Base-by-base conservation (phyloP, 1,140 invertebrate species). In the Apis laboriosa region DNA sequence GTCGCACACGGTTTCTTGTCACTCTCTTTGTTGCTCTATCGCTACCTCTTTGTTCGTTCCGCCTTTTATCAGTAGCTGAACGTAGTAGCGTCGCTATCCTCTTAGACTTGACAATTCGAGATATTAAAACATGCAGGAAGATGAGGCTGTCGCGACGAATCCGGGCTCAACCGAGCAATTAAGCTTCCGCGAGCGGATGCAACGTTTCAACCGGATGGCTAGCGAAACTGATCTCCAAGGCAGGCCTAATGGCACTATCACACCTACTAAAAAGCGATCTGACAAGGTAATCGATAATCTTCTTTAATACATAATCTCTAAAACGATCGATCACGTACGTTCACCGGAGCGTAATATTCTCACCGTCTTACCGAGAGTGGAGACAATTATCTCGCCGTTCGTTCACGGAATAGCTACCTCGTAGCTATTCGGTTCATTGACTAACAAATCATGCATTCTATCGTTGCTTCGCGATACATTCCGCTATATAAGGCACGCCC, bases 151-250 rank as follows among this genome's bases (percentile, higher is more conserved):
- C 43, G 61, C 84, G 55, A 83, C 88, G 77, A 92, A 88, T 90
- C 89, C 87, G 71, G 87, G 86, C 81, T 92, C 93, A 51, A 91
- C 92, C 24, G 94, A 94, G 86, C 92, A 96, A 87, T 96, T 98
- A 83, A 98, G 97, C 86, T 98, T 99, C 8, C 98, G 97, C 92
- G 98, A 99, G 93, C 95, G 97, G 84, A 98, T 97, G 90, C 97
- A 98, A 94, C 98, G 98, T 92, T 98, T 99, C 92, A 98, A 99
- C 93, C 96, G 97, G 88, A 96, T 99, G 95, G 97, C 97, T 73
- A 98, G 97, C 11, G 94, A 94, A 72, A 94, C 93, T 51, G 93
- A 94, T 91, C 89, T 93, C 67, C 90, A 88, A 53, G 86, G 87
- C 70, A 90, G 91, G 61, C 89, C 92, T 15, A 93, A 89, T 71